These are phyloP conservation scores for Lapara coniferarum DNA, from an alignment of 2,888 invertebrate genomes.

Conservation along the genomic window DNA sequence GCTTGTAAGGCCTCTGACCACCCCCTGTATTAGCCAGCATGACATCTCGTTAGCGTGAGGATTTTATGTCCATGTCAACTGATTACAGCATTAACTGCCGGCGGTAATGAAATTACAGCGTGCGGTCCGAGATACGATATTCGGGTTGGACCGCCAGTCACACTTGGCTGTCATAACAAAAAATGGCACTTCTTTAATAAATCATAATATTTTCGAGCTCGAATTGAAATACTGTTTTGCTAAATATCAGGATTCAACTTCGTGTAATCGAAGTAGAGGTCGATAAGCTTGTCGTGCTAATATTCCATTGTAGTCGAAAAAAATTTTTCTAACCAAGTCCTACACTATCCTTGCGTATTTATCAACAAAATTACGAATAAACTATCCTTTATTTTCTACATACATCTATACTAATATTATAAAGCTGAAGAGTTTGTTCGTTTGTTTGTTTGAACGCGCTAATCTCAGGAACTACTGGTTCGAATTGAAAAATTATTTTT, in stretches of 20 bases:
- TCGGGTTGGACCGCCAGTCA: slow-evolving; percentile 32
- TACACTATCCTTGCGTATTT: no score
- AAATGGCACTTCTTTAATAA: background rate
- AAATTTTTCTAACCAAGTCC: no score
- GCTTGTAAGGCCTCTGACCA: background rate
- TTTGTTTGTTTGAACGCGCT: no score
- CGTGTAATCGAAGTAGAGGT: no score
- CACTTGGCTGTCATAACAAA: slow-evolving; percentile 30
- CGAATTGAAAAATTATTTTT: no score
- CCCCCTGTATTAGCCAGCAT: slow-evolving; percentile 36
- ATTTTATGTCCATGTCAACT: slow-evolving; percentile 48
- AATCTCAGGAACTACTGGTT: no score
- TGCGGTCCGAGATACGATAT: slow-evolving; percentile 21
- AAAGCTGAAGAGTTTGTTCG: no score
- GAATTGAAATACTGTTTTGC: background rate
- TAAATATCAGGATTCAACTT: background rate
- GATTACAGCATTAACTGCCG: slow-evolving; percentile 48
- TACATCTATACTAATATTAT: no score
- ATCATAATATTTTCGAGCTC: background rate
- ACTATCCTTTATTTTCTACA: no score
- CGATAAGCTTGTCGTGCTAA: no score
- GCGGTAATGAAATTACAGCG: slow-evolving; percentile 41
- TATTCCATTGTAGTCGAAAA: no score
- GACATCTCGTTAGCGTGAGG: slow-evolving; percentile 60
- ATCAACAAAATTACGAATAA: no score